Conservation (phyloP, 2,797 vertebrate genomes). For the Helostoma temminkii region DNA sequence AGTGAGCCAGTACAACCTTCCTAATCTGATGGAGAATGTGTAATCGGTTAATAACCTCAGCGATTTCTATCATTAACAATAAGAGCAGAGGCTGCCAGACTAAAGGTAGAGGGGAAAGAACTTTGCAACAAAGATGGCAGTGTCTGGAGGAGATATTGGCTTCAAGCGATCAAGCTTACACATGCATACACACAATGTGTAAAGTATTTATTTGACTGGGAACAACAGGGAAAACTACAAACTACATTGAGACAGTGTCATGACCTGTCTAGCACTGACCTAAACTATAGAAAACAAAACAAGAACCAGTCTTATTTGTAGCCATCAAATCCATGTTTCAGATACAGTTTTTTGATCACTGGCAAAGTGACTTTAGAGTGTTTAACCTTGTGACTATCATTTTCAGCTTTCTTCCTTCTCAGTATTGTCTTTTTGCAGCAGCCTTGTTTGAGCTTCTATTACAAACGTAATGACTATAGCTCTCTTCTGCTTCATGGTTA, state of each 20-base stretch:
- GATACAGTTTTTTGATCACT: constrained; percentile 28
- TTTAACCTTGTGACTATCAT: constrained; percentile 66
- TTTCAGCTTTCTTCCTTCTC: constrained; percentile 40
- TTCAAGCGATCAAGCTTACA: constrained; percentile 42
- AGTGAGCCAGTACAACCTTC: constrained; percentile 61
- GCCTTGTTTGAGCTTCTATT: constrained; percentile 63
- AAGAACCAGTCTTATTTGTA: constrained; percentile 56
- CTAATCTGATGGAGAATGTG: constrained; percentile 88
- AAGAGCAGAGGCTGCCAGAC: constrained; percentile 54
- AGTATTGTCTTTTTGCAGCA: constrained; percentile 45
- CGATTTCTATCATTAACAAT: constrained; percentile 79
- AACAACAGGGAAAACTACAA: constrained; percentile 67
- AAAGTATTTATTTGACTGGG: constrained; percentile 23
- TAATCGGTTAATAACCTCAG: constrained; percentile 86
- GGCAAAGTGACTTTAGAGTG: constrained; percentile 65
- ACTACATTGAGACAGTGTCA: constrained; percentile 46
- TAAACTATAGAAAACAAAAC: constrained; percentile 64
- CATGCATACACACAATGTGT: constrained; percentile 20
- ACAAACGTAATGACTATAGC: constrained; percentile 59
- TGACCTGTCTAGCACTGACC: constrained; percentile 37
- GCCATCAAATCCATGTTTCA: constrained; percentile 52
- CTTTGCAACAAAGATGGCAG: constrained; percentile 70
- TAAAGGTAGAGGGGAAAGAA: constrained; percentile 50
- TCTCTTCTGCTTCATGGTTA: constrained; percentile 63
- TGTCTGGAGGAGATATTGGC: constrained; percentile 65